Conservation (phyloP, 1,140 invertebrate species). For the Cyphomyrmex costatus region DNA sequence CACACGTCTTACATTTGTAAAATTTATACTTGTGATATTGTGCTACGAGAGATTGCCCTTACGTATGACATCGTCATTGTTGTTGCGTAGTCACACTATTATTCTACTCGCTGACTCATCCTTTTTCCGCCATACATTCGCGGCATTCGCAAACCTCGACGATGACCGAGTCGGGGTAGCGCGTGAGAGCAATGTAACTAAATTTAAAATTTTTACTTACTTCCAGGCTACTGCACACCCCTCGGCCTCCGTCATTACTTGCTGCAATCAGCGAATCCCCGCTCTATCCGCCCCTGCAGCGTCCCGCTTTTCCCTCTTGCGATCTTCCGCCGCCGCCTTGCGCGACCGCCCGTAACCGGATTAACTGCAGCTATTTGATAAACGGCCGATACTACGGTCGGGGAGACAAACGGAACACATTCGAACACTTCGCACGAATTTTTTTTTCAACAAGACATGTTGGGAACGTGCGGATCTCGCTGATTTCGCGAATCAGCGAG, state of each 20-base stretch:
- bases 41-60: background rate
- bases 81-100: slow-evolving; percentile 15
- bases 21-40: background rate
- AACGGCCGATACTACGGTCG: slow-evolving; percentile 75
- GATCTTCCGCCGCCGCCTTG: slow-evolving; percentile 74
- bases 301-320: slow-evolving; percentile 76
- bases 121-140: slow-evolving; percentile 65
- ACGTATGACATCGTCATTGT: slow-evolving; percentile 1
- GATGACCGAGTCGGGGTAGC: slow-evolving; percentile 71
- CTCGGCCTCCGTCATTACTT: slow-evolving; percentile 85
- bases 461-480: background rate
- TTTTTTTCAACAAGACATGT: slow-evolving; percentile 46
- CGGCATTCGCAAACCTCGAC: slow-evolving; percentile 67
- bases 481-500: slow-evolving; percentile 59
- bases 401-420: slow-evolving; percentile 31
- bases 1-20: background rate
- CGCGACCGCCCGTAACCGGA: slow-evolving; percentile 82
- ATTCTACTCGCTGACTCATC: slow-evolving; percentile 83
- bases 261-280: slow-evolving; percentile 85
- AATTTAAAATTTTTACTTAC: slow-evolving; percentile 88
- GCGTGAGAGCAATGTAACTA: slow-evolving; percentile 84
- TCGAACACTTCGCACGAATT: slow-evolving; percentile 60
- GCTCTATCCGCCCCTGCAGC: slow-evolving; percentile 57
- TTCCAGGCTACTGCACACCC: slow-evolving; percentile 87
- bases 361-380: slow-evolving; percentile 85